Percentiles rank a stretch among this genome's conserved stretches.
Conservation (phyloP, 2,113 vertebrate species). For the Hassar affinis region DNA sequence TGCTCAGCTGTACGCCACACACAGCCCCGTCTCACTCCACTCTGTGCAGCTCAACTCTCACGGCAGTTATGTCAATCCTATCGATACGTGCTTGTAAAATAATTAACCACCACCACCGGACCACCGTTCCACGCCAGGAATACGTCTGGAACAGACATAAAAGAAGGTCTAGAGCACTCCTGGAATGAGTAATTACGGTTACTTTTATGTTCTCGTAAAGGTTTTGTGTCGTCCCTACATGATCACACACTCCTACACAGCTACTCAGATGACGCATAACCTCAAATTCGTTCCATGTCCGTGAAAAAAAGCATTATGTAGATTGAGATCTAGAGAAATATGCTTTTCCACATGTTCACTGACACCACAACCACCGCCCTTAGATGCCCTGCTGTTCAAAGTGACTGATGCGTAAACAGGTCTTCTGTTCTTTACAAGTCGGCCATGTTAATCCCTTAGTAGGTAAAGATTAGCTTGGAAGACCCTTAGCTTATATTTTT, state of each 20-base stretch:
- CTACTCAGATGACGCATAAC: neutral
- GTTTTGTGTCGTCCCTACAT: neutral
- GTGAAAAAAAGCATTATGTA: neutral
- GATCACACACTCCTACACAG: neutral
- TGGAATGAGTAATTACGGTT: neutral
- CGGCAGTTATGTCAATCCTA: neutral
- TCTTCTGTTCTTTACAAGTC: neutral
- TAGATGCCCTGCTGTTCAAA: neutral
- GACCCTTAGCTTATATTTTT: neutral
- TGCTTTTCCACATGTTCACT: neutral
- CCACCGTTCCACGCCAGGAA: neutral
- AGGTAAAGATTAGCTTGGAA: neutral
- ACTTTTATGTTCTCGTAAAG: neutral
- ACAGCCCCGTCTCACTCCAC: conserved; percentile 37
- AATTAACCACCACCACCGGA: neutral
- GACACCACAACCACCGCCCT: neutral
- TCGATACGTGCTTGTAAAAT: neutral
- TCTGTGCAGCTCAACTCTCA: neutral
- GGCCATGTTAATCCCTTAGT: neutral
- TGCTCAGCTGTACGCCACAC: neutral
- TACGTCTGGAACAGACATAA: neutral
- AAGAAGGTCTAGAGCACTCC: neutral
- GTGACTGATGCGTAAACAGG: neutral
- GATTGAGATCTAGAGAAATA: neutral
- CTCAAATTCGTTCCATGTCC: no score